Conservation (phyloP, 2,888 invertebrate genomes). For the Acheta domesticus region DNA sequence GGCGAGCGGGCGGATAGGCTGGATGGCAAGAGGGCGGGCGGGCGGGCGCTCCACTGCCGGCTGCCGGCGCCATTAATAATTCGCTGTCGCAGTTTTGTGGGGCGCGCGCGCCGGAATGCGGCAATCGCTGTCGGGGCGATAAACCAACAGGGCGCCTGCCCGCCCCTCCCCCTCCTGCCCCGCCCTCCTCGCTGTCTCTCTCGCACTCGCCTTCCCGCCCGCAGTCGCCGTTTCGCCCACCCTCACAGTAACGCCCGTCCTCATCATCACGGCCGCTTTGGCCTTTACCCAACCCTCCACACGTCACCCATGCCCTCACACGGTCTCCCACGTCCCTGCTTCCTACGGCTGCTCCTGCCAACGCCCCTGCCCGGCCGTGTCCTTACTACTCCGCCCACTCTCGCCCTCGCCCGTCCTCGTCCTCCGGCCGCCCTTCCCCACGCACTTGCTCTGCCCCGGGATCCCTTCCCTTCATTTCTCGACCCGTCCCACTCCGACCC, state of each 20-base stretch:
- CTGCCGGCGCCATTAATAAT: neutral
- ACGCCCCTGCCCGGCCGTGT: neutral
- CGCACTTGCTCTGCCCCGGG: neutral
- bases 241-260: too few relatives aligned
- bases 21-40: too few relatives aligned
- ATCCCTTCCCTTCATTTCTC: too few relatives aligned
- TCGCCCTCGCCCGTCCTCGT: neutral
- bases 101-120: conserved; percentile 1
- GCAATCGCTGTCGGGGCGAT: conserved; percentile 10
- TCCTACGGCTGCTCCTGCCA: neutral
- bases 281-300: too few relatives aligned
- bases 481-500: too few relatives aligned
- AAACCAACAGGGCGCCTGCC: neutral
- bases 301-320: too few relatives aligned
- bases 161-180: neutral
- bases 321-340: neutral
- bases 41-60: neutral
- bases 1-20: too few relatives aligned
- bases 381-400: neutral
- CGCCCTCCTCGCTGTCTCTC: neutral
- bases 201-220: neutral
- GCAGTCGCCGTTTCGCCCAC: neutral
- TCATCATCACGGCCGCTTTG: too few relatives aligned
- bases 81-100: conserved; percentile 9
- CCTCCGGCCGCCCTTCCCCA: neutral